Evolutionary conservation across 2,888 invertebrate genomes (phyloP), one percentile per base, ranked within the genome.

Genomic region (Drosophila mimica): DNA sequence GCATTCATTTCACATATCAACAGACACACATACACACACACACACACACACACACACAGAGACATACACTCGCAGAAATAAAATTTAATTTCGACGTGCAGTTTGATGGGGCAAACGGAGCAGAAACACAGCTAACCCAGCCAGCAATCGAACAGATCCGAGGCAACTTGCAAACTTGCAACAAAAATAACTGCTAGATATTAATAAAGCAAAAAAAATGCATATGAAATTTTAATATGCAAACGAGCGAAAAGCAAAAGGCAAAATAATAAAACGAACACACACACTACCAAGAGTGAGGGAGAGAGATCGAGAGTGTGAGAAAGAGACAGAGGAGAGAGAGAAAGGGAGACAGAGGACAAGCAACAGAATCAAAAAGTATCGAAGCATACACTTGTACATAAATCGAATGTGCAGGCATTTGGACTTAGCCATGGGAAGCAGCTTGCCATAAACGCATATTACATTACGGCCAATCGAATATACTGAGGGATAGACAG

Each of bases 171-270:
- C 34, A 71, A 71, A 25, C 25, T 25, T 25, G 25, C 25, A 25
- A 73, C 79, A 71, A 89, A 86, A 89, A 86, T 86, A 85, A 88
- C 90, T 82, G 89, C 88, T 85, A 89, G 82, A 90, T 90, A 88
- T 86, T 88, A 90, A 86, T 90, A 90, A 81, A 87, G 86, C 86
- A 76, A 88, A 54, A 80, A 25, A 88, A 85, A 82, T 68, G 15
- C 90, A 86, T 88, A 89, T 89, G 90, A 89, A 90, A 86, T 88
- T 88, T 90, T 87, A 87, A 87, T 87, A 87, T 85, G 85, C 89
- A 85, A 88, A 85, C 83, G 89, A 82, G 80, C 77, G 74, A 81
- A 82, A 76, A 77, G 81, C 76, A 81, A 64, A 83, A 74, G 71
- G 76, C 64, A 61, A 61, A 75, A 74, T 62, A 76, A 59, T 76